Percentiles rank a stretch among this genome's conserved stretches.
These are phyloP conservation scores for Scarus forsteni DNA, from an alignment of 2,797 vertebrate species.

Conservation along the genomic window DNA sequence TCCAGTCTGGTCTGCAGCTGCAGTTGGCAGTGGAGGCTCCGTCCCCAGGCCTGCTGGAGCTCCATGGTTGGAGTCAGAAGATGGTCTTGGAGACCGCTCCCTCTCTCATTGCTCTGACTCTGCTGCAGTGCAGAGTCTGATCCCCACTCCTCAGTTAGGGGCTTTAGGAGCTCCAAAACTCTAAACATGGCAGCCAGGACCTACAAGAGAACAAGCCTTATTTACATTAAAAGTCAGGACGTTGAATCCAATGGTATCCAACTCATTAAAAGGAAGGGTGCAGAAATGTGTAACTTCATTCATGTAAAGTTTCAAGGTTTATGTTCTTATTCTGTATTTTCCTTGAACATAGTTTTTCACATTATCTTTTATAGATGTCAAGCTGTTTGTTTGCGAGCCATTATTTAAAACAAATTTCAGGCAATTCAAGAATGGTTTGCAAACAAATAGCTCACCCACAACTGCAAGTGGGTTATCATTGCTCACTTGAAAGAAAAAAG, in stretches of 20 bases:
- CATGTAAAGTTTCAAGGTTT: no score
- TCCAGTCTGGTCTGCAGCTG: constrained; percentile 84
- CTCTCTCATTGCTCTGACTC: constrained; percentile 44
- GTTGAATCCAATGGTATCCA: neutral
- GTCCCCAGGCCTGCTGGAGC: constrained; percentile 77
- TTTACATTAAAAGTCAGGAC: neutral
- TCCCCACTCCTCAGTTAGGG: constrained; percentile 68
- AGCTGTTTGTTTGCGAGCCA: no score
- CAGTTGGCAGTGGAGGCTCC: constrained; percentile 79
- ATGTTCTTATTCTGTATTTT: no score
- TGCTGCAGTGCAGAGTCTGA: constrained; percentile 57
- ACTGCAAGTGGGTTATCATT: no score
- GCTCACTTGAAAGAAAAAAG: no score
- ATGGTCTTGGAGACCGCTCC: constrained; percentile 49
- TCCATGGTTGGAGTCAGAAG: constrained; percentile 77
- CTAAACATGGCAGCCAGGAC: constrained; percentile 80
- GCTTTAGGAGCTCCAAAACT: constrained; percentile 74
- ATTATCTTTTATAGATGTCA: no score
- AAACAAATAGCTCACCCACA: no score
- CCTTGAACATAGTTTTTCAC: no score
- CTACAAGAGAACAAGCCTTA: constrained; percentile 26
- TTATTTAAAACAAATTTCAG: no score
- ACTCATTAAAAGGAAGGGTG: neutral
- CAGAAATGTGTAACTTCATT: no score
- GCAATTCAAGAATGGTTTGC: no score